phyloP scores from a whole-genome alignment of 2,888 invertebrate species.

The Nephrotoma flavescens region DNA sequence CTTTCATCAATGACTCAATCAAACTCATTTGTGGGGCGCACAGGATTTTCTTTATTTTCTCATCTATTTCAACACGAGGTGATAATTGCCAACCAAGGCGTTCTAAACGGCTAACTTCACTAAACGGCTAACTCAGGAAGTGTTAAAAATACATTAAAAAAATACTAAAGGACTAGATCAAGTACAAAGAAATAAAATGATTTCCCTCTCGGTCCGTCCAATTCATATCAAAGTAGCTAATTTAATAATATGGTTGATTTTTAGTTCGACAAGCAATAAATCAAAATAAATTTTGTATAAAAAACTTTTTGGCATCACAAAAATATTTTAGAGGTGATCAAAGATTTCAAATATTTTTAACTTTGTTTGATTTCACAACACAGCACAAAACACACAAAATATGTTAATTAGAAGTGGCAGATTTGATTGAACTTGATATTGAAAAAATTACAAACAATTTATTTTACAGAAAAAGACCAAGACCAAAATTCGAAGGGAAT shows the following conservation, averaged over 20 bases:
- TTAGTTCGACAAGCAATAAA: not conserved
- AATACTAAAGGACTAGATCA: not conserved
- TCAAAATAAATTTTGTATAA: not conserved
- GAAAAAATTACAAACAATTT: not conserved
- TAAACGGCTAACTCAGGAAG: not conserved
- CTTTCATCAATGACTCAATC: too few species aligned
- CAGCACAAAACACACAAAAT: not conserved
- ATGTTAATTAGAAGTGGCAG: not conserved
- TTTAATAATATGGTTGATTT: not conserved
- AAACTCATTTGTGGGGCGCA: too few species aligned
- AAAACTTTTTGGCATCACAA: not conserved
- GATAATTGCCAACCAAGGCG: too few species aligned
- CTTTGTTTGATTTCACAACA: not conserved
- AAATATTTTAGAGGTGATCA: not conserved
- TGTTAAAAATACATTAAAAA: not conserved
- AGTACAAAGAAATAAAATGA: not conserved
- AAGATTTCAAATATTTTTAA: not conserved
- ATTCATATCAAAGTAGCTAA: not conserved
- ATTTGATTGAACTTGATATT: not conserved
- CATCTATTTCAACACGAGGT: too few species aligned
- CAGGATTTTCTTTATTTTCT: too few species aligned
- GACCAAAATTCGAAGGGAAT: not conserved
- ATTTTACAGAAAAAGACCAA: not conserved
- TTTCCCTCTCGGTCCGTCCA: not conserved
- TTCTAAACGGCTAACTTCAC: not conserved